Evolutionary conservation across 2,888 invertebrate genomes (phyloP), one percentile per base, ranked within the genome.

Genomic region (Lepidonotus clava): DNA sequence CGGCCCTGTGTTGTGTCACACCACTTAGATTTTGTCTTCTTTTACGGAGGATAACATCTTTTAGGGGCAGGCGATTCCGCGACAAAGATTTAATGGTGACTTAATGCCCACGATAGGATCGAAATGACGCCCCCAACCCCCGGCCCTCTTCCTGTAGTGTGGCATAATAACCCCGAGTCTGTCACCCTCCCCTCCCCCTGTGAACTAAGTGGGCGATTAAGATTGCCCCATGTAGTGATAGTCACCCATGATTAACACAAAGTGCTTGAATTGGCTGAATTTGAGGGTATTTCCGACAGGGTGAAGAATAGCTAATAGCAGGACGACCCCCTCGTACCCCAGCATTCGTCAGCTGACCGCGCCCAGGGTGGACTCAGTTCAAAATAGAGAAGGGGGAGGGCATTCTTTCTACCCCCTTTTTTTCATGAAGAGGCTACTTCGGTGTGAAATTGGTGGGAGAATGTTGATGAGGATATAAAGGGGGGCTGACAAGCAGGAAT

Each of bases 261-360:
- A 76, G 76, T 76, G 76, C 38, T 76, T 76, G n/a, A 76, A 76
- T 76, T 76, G 38, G 76, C 76, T 40, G 40, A 76, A 76, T 40
- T 38, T 28, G 8, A 36, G 14, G 14, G 21, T 11, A 51, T 51
- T 51, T 51, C 21, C 21, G 51, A 51, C 51, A 51, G n/a, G n/a
- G n/a, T n/a, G n/a, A n/a, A n/a, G n/a, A n/a, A n/a, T n/a, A n/a
- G 18, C 46, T 46, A 46, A 46, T 46, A 46, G 46, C 6, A 18
- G 46, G 46, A 46, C 46, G 18, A 6, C 46, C 6, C 46, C 18
- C 18, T 46, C 46, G 46, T 46, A 18, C 46, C 46, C 46, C 6
- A 46, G 46, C 8, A 46, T 46, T 53, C n/a, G 53, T 53, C 21
- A n/a, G 53, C 6, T n/a, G n/a, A 8, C 53, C 53, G 1, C 18